Base-by-base conservation (phyloP, 2,113 vertebrate genomes). In the Galeopterus variegatus region DNA sequence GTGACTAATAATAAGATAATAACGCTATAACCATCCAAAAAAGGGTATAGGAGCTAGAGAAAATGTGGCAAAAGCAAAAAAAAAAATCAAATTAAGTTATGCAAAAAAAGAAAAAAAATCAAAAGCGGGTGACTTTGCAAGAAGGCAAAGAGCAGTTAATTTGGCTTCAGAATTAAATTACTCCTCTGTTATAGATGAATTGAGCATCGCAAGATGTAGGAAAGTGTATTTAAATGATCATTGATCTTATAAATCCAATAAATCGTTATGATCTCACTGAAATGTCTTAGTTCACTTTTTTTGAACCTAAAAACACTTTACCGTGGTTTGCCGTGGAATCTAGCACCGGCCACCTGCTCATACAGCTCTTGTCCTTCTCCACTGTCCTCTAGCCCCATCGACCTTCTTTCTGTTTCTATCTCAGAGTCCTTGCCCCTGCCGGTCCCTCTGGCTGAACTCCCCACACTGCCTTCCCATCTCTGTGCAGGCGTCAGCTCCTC, bases 31-130 rank as follows among this genome's bases (percentile, higher is more conserved):
- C 90, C 48, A 75, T 31, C 33, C 26, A 79, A 83, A 82, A 95
- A 96, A 93, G 75, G 75, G 36, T 62, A 92, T 83, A 92, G 93
- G 95, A 94, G 89, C 79, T 96, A 75, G 48, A 92, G 94, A 88
- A 95, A 85, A 86, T 54, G 64, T 90, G 69, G 87, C 84, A 36
- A 95, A 54, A 91, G 72, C 56, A 65, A 77, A 95, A 76, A 93
- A 93, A 41, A 95, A 98, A 97, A 97, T 95, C 89, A 88, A 96
- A 97, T 98, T 92, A 96, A 93, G 79, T 96, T 97, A 95, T 84
- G 60, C 69, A 75, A 83, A 95, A 93, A 90, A 77, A 93, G 86
- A 77, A 56, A 50, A 77, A 86, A 95, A 76, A 62, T 73, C 92
- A 81, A 93, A 97, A 90, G 83, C 1, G 6, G 83, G 80, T 67